Base-by-base conservation (phyloP, 2,888 invertebrate genomes). In the Blera fallax region DNA sequence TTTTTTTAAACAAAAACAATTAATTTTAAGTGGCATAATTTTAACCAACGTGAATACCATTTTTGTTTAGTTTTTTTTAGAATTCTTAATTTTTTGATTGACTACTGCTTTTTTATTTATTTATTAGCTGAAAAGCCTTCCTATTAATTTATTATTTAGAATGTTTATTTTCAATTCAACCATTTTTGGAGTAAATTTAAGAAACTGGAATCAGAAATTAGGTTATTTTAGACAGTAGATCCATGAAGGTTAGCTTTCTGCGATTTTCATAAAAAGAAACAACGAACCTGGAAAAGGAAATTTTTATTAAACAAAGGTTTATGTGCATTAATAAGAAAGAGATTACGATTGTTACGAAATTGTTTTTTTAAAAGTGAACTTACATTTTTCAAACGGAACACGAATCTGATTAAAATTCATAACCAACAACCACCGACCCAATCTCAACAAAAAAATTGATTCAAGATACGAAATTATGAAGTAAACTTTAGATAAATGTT, bases 1-100 rank as follows among this genome's bases (percentile, higher is more conserved):
- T 7, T 45, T 24, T 11, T 32, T 48, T 18, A 11, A 64, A 48
- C n/a, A 48, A n/a, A 64, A 48, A 48, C 48, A 45, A 18, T 29
- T 16, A 45, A 64, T 32, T 32, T 64, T 24, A 64, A n/a, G 5
- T 45, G 27, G 2, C 6, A 8, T 43, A 0, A 21, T 8, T 34
- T 29, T 16, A 11, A 14, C 8, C 16, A 60, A 50, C 16, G 29
- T 40, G n/a, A 50, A 43, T 54, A 54, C 40, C 16, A 50, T 52
- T 58, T 70, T 70, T n/a, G n/a, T n/a, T n/a, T n/a, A n/a, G 7
- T 29, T 52, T 56, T 2, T 37, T 48, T 56, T 43, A 0, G 27
- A 34, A 50, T 50, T 72, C 3, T 62, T 73, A 48, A 29, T 43
- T 64, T 24, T 45, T 18, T 76, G 54, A 45, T 65, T 74, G 65